phyloP scores from a whole-genome alignment of 2,888 invertebrate genomes.

The Toxonevra muliebris region DNA sequence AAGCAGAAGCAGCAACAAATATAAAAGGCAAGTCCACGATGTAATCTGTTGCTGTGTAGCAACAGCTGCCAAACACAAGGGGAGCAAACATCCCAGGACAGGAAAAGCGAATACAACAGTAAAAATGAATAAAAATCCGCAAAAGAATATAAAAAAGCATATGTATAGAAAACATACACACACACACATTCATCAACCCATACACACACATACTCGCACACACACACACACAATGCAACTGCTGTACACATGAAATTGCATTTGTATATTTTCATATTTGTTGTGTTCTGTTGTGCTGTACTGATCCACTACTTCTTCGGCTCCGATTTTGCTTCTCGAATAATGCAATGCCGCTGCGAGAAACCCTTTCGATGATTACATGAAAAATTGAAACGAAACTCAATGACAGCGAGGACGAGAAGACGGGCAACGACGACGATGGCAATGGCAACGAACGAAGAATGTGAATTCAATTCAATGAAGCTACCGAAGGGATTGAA shows the following conservation, averaged over 20 bases:
- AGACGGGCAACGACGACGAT: not conserved
- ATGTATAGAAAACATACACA: slow-evolving; percentile 6
- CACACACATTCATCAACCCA: not conserved
- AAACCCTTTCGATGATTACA: slow-evolving; percentile 18
- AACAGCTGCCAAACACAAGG: not conserved
- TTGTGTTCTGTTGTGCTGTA: slow-evolving; percentile 12
- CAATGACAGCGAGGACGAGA: slow-evolving; percentile 6
- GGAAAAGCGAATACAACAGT: not conserved
- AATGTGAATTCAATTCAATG: slow-evolving; percentile 9
- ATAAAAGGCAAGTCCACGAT: not conserved
- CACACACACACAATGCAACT: slow-evolving; percentile 6
- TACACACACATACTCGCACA: not conserved
- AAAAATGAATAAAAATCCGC: slow-evolving; percentile 15
- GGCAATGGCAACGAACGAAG: not conserved
- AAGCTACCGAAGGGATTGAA: not conserved
- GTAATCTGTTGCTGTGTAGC: not conserved
- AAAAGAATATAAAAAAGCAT: slow-evolving; percentile 10
- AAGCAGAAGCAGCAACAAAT: not conserved
- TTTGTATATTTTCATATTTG: slow-evolving; percentile 2
- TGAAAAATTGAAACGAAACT: slow-evolving; percentile 27
- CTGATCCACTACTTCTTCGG: slow-evolving; percentile 11
- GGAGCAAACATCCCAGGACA: not conserved
- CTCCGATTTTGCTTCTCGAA: not conserved
- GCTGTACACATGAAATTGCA: not conserved
- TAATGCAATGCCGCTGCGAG: slow-evolving; percentile 12